Base-by-base conservation (phyloP, 2,797 vertebrate genomes). In the Amniataba percoides region DNA sequence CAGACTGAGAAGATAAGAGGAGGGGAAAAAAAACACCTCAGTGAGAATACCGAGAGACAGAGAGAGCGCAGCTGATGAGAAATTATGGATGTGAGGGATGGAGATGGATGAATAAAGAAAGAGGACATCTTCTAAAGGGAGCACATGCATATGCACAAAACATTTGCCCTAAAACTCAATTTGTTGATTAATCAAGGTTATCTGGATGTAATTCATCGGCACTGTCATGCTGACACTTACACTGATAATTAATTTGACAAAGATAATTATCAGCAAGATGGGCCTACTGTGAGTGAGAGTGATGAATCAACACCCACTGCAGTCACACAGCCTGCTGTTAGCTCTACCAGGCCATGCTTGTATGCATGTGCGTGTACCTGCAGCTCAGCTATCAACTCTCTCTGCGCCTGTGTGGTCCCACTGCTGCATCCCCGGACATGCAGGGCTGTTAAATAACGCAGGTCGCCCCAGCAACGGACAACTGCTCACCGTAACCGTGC, bases 161-260 rank as follows among this genome's bases (percentile, higher is more conserved):
- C 81, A 83, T 86, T 88, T 87, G 61, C 78, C 85, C 81, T 55
- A 51, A 86, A 88, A 87, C 80, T 83, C 59, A 80, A 91, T 89
- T 84, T 74, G 87, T 88, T 92, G 89, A 93, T 92, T 84, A 90
- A 90, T 91, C 83, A 91, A 91, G 91, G 90, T 92, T 90, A 91
- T 92, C 87, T 80, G 90, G 87, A 82, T 85, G 89, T 87, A 93
- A 91, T 89, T 89, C 87, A 86, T 91, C 6, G 63, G 68, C 77
- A 85, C 82, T 72, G 86, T 88, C 88, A 81, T 49, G 77, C 78
- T 89, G 90, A 91, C 89, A 92, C 89, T 90, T 88, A 87, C 67
- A 80, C 84, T 87, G 86, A 84, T 89, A 89, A 93, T 94, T 90
- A 80, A 90, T 92, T 87, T 90, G 89, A 90, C 90, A 90, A 88